phyloP scores from a whole-genome alignment of 1,140 invertebrate genomes.

The Eurosta solidaginis region DNA sequence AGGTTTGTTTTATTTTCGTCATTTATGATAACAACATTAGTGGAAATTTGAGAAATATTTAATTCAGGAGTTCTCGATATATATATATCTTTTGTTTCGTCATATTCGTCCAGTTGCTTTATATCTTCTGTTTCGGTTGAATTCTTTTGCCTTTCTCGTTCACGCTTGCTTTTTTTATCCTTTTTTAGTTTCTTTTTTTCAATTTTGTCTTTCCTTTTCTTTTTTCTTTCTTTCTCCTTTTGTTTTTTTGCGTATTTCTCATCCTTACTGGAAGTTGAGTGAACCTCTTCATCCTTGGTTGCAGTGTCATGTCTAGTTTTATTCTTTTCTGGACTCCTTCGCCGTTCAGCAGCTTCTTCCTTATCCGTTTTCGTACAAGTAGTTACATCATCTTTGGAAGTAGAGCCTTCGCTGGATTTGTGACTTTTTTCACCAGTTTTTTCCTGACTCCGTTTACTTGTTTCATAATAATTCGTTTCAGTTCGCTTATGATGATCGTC shows the following conservation, averaged over 20 bases:
- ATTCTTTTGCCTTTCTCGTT: conserved; percentile 18
- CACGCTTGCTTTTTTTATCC: conserved; percentile 52
- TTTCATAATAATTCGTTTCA: neutral
- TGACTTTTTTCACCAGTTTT: neutral
- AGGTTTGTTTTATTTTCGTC: neutral
- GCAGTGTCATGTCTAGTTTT: conserved; percentile 30
- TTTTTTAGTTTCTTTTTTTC: conserved; percentile 65
- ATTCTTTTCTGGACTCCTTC: neutral
- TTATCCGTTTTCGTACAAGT: neutral
- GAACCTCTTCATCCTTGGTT: conserved; percentile 56
- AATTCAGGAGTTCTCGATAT: neutral
- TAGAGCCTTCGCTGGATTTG: neutral
- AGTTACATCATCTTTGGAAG: neutral
- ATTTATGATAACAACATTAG: neutral
- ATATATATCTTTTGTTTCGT: neutral
- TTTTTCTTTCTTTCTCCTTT: conserved; percentile 60
- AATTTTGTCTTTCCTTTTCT: conserved; percentile 62
- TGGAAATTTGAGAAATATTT: neutral
- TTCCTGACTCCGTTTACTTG: neutral
- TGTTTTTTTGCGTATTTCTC: conserved; percentile 51
- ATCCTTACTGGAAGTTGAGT: conserved; percentile 60
- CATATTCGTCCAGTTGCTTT: neutral
- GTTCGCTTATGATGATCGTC: conserved; percentile 3
- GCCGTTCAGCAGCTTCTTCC: neutral
- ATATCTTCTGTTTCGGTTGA: neutral